A percentile compares a stretch with the other conserved stretches of the same genome.
phyloP scores from a whole-genome alignment of 2,797 vertebrate genomes.

The Hephaestus fuliginosus region DNA sequence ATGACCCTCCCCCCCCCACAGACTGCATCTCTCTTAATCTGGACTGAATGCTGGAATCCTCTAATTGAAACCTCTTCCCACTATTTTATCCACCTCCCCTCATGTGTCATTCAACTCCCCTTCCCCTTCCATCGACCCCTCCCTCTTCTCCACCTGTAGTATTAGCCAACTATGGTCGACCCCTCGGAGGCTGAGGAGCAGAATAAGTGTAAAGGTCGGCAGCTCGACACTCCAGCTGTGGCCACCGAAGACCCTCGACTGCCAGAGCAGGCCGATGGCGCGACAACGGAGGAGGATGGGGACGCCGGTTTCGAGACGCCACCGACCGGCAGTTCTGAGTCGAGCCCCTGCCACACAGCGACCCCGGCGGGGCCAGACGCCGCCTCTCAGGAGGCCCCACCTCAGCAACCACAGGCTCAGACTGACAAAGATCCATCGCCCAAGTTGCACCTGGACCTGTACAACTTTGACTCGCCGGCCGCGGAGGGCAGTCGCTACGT shows the following conservation, averaged over 20 bases:
- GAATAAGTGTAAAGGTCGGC: constrained; percentile 78
- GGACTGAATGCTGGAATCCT: constrained; percentile 69
- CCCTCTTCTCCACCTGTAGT: constrained; percentile 48
- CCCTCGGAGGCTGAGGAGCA: constrained; percentile 87
- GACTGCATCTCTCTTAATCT: constrained; percentile 67
- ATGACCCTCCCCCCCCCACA: constrained; percentile 72
- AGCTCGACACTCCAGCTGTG: constrained; percentile 70
- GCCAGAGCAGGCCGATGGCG: constrained; percentile 78
- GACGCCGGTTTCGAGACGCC: constrained; percentile 76
- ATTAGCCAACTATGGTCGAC: constrained; percentile 86
- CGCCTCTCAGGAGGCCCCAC: constrained; percentile 15
- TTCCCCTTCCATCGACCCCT: not conserved
- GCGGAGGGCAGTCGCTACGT: constrained; percentile 98
- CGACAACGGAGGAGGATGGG: constrained; percentile 76
- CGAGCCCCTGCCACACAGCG: constrained; percentile 73
- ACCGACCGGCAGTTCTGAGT: constrained; percentile 71
- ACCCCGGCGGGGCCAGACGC: constrained; percentile 15
- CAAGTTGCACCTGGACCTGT: constrained; percentile 94
- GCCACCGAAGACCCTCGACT: constrained; percentile 75
- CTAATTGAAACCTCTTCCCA: constrained; percentile 63
- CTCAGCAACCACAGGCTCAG: constrained; percentile 58
- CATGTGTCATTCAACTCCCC: constrained; percentile 36
- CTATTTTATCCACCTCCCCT: constrained; percentile 45
- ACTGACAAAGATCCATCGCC: constrained; percentile 82
- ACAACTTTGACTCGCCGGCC: constrained; percentile 93